Evolutionary conservation across 2,797 vertebrate species (phyloP).

Genomic region (Meda fulgida): DNA sequence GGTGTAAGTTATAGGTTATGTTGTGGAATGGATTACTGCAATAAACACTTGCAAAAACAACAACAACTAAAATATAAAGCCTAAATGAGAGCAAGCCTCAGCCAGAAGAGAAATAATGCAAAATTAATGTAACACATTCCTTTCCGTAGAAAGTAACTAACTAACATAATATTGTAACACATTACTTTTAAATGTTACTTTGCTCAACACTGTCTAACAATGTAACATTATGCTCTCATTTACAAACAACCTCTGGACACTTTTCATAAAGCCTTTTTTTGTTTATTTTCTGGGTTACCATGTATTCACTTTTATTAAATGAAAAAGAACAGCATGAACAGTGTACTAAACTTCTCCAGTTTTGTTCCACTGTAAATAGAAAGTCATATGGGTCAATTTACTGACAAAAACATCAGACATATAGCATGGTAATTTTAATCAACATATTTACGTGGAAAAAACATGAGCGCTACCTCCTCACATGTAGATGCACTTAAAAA

Average conservation of each 20-base stretch:
- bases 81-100: too few species aligned
- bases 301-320: neutral
- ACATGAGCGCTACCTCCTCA: neutral
- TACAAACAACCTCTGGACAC: neutral
- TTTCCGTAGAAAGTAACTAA: neutral
- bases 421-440: neutral
- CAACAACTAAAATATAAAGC: neutral
- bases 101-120: too few species aligned
- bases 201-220: neutral
- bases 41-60: neutral
- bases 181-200: too few species aligned
- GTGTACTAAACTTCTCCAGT: neutral
- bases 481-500: neutral
- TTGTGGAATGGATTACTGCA: neutral
- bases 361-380: neutral
- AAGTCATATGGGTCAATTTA: neutral
- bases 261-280: neutral
- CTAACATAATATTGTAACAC: neutral
- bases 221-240: neutral
- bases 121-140: neutral
- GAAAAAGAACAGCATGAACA: neutral
- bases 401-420: neutral
- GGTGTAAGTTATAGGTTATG: too few species aligned
- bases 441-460: constrained; percentile 5
- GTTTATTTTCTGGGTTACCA: neutral